Percentiles rank a stretch among this genome's conserved stretches.
Evolutionary conservation across 1,140 invertebrate genomes (phyloP).

Genomic region (Pseudomyrmex sp.): DNA sequence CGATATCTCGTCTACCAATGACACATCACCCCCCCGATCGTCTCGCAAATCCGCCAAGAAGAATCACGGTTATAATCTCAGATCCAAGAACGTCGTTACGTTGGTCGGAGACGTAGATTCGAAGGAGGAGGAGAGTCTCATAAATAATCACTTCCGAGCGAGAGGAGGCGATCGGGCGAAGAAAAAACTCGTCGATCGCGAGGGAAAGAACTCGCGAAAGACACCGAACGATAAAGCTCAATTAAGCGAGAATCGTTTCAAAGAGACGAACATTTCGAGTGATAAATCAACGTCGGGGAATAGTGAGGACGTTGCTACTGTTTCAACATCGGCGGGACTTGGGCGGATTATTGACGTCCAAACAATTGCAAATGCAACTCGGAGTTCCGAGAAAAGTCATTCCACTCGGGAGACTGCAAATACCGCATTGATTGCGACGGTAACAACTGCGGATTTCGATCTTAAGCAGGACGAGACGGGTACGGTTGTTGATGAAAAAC

Average conservation of each 20-base stretch:
- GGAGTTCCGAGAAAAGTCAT: not conserved
- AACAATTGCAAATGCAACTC: not conserved
- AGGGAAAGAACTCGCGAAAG: not conserved
- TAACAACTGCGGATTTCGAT: not conserved
- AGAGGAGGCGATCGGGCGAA: not conserved
- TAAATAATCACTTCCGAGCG: not conserved
- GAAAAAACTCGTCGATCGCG: not conserved
- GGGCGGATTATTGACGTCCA: not conserved
- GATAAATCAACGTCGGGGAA: conserved; percentile 11
- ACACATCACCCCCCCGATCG: not conserved
- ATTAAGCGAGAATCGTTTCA: not conserved
- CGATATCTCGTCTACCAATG: conserved; percentile 51
- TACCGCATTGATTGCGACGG: not conserved
- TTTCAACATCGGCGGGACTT: not conserved
- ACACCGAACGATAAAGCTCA: conserved; percentile 1
- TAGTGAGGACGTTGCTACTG: not conserved
- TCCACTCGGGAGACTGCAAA: not conserved
- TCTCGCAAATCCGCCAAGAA: not conserved
- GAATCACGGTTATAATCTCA: conserved; percentile 17
- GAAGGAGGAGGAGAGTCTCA: too few relatives aligned
- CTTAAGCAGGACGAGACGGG: not conserved
- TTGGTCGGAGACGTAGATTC: not conserved
- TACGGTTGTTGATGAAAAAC: not conserved
- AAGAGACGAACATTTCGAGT: not conserved
- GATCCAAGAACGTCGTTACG: not conserved